These are phyloP conservation scores for Lepidurus apus DNA, from an alignment of 1,140 invertebrate species.

Conservation along the genomic window DNA sequence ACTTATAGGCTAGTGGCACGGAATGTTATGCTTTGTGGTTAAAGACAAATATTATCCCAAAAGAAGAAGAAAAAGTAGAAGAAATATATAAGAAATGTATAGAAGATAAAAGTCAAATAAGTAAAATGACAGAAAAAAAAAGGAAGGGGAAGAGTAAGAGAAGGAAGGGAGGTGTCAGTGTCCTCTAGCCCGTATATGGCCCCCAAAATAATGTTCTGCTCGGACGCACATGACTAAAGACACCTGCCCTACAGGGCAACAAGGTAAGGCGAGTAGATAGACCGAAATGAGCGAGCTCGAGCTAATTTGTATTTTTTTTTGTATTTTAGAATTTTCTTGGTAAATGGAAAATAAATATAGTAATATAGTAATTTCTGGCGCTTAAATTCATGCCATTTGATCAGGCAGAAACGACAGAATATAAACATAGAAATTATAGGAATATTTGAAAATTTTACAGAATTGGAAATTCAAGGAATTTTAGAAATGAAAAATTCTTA, in stretches of 20 bases:
- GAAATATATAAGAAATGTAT: not conserved
- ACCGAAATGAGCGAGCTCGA: no score
- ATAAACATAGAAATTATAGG: no score
- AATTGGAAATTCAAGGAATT: no score
- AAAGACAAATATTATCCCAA: not conserved
- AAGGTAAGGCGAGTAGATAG: not conserved
- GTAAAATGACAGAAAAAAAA: not conserved
- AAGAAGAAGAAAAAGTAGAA: not conserved
- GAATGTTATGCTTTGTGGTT: not conserved
- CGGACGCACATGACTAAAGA: conserved; percentile 21
- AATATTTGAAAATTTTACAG: no score
- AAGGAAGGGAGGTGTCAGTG: conserved; percentile 17
- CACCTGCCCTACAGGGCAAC: conserved; percentile 11
- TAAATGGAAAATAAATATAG: not conserved
- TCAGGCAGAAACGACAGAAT: no score
- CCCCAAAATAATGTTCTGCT: conserved; percentile 18
- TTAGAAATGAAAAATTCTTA: no score
- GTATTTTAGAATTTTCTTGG: no score
- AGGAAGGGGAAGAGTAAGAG: not conserved
- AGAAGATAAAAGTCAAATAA: not conserved
- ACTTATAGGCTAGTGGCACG: not conserved
- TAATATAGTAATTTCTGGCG: not conserved
- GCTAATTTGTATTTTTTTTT: no score
- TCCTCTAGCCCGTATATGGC: conserved; percentile 10
- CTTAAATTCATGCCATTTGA: no score